A percentile compares a stretch with the other conserved stretches of the same genome.
Evolutionary conservation across 2,888 invertebrate species (phyloP).

Genomic region (Melipona beecheii): DNA sequence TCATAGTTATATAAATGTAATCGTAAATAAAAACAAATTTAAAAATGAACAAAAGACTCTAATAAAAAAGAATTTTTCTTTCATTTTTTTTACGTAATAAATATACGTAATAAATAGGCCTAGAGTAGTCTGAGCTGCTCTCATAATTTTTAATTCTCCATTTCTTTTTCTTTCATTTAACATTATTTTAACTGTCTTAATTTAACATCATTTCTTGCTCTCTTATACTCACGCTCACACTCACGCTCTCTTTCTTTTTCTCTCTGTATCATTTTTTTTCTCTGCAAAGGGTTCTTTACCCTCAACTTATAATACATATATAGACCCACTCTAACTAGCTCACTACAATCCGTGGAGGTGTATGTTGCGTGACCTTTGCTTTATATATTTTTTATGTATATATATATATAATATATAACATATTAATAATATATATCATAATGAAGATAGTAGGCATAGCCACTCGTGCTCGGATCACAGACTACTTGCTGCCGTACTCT

Average conservation of each 20-base stretch:
- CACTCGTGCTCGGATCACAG: constrained; percentile 84
- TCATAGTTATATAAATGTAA: constrained; percentile 37
- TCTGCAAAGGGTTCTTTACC: constrained; percentile 61
- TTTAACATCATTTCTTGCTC: constrained; percentile 67
- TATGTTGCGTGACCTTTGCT: constrained; percentile 73
- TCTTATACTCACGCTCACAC: constrained; percentile 25
- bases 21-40: constrained; percentile 42
- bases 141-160: constrained; percentile 63
- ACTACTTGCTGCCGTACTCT: constrained; percentile 82
- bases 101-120: constrained; percentile 78
- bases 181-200: constrained; percentile 69
- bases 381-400: constrained; percentile 71
- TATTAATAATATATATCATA: constrained; percentile 81
- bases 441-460: constrained; percentile 84
- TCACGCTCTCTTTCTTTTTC: neutral
- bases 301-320: constrained; percentile 78
- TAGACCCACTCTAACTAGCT: constrained; percentile 80
- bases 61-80: constrained; percentile 59
- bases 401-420: constrained; percentile 78
- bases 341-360: constrained; percentile 79
- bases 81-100: constrained; percentile 69
- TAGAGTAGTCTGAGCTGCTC: constrained; percentile 77
- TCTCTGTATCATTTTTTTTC: constrained; percentile 53
- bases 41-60: constrained; percentile 47
- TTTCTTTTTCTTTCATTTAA: constrained; percentile 58